Evolutionary conservation across 1,140 invertebrate species (phyloP), one percentile per base, ranked within the genome.

Genomic region (Calephelis nemesis): DNA sequence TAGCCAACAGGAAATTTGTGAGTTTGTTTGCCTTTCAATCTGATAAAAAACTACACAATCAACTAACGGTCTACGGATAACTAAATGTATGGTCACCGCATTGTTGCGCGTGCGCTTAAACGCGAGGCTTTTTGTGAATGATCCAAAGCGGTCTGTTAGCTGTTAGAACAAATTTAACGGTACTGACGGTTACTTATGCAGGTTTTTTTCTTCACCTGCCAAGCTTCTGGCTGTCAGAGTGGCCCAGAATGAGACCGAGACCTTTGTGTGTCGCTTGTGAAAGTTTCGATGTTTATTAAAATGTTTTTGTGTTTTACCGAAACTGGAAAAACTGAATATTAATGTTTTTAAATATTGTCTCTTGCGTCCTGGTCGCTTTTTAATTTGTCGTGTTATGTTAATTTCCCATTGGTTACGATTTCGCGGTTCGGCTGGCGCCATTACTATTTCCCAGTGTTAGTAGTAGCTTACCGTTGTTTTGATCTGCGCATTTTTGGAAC

Each of bases 111-210:
- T 81, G 82, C 82, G 85, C 77, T 67, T 82, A 77, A 66, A 60
- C 71, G 63, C 72, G 76, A 73, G 69, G 74, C 80, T 88, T 86
- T 87, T 85, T 86, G 79, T 88, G 79, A 87, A 88, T 88, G 86
- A 79, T 71, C 74, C 74, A 77, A 74, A 76, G 77, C 78, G 74
- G 77, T 78, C 80, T 76, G 83, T 83, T 80, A 78, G 76, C 71
- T 74, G 73, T 74, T 83, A 83, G 84, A 84, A 77, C 83, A 84
- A 85, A 85, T 86, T 84, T 88, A 88, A 88, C 86, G 86, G 86
- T 80, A 85, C 76, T 52, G 62, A 68, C 74, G 71, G 72, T 72
- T 60, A 72, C 69, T 77, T 77, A 65, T 80, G 72, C 74, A 74
- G 54, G 63, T 65, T 78, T 82, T 77, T 81, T 81, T 75, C 77